phyloP scores from a whole-genome alignment of 2,797 vertebrate genomes.

The Crossoptilon crossoptilon region DNA sequence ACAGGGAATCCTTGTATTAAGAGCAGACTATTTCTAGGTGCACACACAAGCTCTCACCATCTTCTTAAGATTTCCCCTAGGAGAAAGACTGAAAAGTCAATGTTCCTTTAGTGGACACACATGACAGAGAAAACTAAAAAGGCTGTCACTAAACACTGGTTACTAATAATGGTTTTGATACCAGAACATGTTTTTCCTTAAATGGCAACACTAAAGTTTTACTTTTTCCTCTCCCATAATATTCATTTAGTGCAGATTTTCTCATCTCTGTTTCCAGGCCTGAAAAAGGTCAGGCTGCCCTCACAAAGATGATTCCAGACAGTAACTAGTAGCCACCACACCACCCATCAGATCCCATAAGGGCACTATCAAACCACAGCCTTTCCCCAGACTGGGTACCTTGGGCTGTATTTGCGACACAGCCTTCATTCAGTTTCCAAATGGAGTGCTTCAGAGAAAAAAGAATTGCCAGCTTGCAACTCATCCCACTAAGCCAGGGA shows the following conservation, averaged over 20 bases:
- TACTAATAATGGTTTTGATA: neutral
- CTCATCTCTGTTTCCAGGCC: neutral
- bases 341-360: neutral
- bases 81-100: neutral
- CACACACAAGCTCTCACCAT: neutral
- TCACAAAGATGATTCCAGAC: neutral
- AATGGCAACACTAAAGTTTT: neutral
- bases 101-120: neutral
- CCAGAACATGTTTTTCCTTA: neutral
- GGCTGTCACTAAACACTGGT: neutral
- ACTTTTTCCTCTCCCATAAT: neutral
- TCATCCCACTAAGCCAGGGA: neutral
- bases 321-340: neutral
- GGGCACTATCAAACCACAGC: neutral
- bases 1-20: too few species aligned
- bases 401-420: neutral
- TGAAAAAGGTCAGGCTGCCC: neutral
- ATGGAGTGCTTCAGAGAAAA: neutral
- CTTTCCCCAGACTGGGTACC: neutral
- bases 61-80: neutral
- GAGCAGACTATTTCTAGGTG: neutral
- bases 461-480: neutral
- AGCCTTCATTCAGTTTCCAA: constrained; percentile 13
- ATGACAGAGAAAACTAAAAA: neutral
- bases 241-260: neutral